Percentiles rank a stretch among this genome's conserved stretches.
Evolutionary conservation across 2,797 vertebrate species (phyloP).

Genomic region (Rhinophrynus dorsalis): DNA sequence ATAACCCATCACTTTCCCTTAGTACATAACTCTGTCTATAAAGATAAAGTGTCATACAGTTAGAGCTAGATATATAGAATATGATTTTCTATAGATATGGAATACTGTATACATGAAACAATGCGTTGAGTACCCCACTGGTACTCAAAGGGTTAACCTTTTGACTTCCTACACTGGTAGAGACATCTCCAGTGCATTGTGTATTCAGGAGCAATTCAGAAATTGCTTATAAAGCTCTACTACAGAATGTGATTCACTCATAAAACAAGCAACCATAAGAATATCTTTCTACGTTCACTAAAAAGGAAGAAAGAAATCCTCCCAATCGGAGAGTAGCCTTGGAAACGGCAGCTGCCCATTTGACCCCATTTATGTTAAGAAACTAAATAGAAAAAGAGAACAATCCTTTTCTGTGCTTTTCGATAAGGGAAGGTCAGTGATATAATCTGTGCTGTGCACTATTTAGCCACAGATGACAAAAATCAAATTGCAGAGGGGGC

Average conservation of each 20-base stretch:
- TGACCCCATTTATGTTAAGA: constrained; percentile 37
- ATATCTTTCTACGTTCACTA: constrained; percentile 22
- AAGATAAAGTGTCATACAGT: too few species aligned
- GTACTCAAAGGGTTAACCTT: too few species aligned
- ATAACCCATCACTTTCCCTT: too few species aligned
- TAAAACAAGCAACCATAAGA: constrained; percentile 24
- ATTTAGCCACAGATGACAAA: constrained; percentile 49
- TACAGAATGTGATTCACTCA: constrained; percentile 5
- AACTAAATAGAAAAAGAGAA: constrained; percentile 34
- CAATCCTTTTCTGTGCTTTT: constrained; percentile 45
- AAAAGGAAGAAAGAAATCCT: constrained; percentile 18
- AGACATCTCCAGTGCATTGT: too few species aligned
- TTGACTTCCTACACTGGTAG: too few species aligned
- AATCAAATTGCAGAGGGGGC: constrained; percentile 48
- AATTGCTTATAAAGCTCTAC: not conserved
- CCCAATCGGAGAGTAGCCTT: constrained; percentile 37
- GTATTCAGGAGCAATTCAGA: too few species aligned
- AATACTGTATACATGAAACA: too few species aligned
- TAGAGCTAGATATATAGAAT: too few species aligned
- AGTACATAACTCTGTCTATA: too few species aligned
- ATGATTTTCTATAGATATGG: too few species aligned
- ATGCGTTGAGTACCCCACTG: too few species aligned
- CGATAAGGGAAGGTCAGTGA: constrained; percentile 42
- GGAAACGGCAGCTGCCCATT: constrained; percentile 37
- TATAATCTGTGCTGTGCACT: constrained; percentile 51